Evolutionary conservation across 2,888 invertebrate species (phyloP).

Genomic region (Actias luna): DNA sequence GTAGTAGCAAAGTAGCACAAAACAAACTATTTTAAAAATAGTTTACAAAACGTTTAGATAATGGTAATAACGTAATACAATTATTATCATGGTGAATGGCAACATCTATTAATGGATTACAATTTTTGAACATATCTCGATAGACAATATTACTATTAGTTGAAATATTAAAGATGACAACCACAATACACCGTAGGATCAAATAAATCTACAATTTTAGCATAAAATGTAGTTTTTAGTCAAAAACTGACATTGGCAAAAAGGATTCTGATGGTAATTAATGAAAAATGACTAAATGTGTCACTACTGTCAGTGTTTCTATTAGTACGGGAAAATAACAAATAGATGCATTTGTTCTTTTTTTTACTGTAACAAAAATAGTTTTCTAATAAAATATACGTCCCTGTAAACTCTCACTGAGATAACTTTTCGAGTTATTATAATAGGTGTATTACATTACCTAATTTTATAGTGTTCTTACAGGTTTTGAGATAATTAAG

Average conservation of each 20-base stretch:
- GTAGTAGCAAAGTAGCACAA: too few species aligned
- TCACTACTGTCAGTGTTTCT: neutral
- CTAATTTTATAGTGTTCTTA: neutral
- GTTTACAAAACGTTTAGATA: too few species aligned
- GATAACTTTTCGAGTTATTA: neutral
- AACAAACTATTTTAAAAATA: too few species aligned
- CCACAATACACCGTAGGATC: too few species aligned
- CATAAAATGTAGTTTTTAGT: neutral
- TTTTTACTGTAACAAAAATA: neutral
- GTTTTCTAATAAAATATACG: neutral
- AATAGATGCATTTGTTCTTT: neutral
- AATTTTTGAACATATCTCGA: too few species aligned
- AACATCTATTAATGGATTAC: too few species aligned
- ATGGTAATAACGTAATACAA: too few species aligned
- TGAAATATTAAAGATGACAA: neutral
- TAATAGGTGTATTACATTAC: neutral
- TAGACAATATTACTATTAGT: too few species aligned
- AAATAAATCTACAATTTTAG: too few species aligned
- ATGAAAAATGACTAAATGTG: neutral
- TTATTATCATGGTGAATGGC: too few species aligned
- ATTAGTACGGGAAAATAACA: slow-evolving; percentile 9
- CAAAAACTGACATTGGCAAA: neutral
- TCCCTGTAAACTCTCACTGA: neutral
- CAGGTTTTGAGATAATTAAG: slow-evolving; percentile 8
- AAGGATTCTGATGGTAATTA: neutral